Base-by-base conservation (phyloP, 2,797 vertebrate species). In the Yasuhikotakia modesta region DNA sequence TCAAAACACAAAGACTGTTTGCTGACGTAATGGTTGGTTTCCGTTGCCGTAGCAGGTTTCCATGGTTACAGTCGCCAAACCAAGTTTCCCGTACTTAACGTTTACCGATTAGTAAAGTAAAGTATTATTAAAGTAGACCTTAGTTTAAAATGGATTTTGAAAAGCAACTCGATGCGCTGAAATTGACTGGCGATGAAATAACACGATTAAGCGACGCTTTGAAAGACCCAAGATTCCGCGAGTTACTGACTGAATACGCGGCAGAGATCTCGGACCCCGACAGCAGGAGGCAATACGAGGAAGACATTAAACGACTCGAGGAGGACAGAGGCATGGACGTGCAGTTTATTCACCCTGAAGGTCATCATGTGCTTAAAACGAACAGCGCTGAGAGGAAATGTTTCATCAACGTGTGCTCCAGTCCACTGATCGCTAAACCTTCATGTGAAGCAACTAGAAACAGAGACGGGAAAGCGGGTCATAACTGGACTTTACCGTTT, bases 371-470 rank as follows among this genome's bases (percentile, higher is more conserved):
- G 39, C 82, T 98, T 57, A 93, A 90, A 83, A 97, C 95, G 3
- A 97, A 93, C 84, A 85, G 89, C 65, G 94, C 93, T 2, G 73
- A 85, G 50, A 89, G 88, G 63, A 95, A 92, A 83, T 95, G 95
- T 85, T 98, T 93, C 76, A 90, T 99, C 66, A 99, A 98, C 24
- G 83, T 98, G 17, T 98, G 97, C 71, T 71, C 89, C 83, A 95
- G 91, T 85, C 83, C 88, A 0, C 88, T 92, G 30, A 80, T 97
- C 4, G 90, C 46, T 1, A 89, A 85, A n/a, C 95, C 96, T 4
- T 72, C 82, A 55, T 86, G 86, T 57, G 85, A 73, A 13, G 2
- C 83, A 0, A 88, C 81, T 27, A 46, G 78, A 5, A 89, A 86
- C 0, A 83, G 89, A 0, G 83, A 87, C 0, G 92, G 91, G 5